phyloP scores from a whole-genome alignment of 2,888 invertebrate species.

The Caenorhabditis sp. region DNA sequence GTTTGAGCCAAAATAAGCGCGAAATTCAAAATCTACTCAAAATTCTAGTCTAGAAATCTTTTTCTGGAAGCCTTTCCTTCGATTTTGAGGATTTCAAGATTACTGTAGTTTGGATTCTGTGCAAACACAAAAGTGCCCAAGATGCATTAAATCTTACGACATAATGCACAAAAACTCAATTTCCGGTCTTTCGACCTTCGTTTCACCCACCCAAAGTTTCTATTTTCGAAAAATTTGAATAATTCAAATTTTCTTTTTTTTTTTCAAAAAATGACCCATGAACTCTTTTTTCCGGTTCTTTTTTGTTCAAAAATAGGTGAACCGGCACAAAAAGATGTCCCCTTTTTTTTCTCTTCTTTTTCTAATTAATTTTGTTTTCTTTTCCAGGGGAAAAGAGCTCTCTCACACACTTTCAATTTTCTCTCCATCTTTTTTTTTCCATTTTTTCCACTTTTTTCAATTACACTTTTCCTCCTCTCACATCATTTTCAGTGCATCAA shows the following conservation, averaged over 20 bases:
- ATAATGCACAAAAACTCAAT: too few relatives aligned
- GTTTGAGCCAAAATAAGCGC: too few relatives aligned
- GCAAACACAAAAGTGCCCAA: background rate
- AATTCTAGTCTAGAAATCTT: too few relatives aligned
- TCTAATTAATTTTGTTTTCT: background rate
- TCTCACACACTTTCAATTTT: constrained; percentile 2
- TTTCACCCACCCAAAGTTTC: too few relatives aligned
- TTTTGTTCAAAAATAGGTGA: constrained; percentile 1
- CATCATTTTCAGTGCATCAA: too few relatives aligned
- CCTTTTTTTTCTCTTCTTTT: background rate
- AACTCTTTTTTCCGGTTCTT: background rate
- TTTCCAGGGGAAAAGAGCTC: background rate
- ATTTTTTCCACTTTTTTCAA: background rate
- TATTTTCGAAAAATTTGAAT: too few relatives aligned
- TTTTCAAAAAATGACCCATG: background rate
- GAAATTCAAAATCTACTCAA: too few relatives aligned
- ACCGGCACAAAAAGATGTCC: background rate
- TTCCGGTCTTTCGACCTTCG: too few relatives aligned
- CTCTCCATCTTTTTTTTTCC: too few relatives aligned
- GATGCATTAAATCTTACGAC: background rate
- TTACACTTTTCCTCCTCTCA: background rate
- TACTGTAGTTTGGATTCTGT: background rate
- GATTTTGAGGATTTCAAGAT: too few relatives aligned
- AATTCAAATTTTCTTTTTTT: too few relatives aligned
- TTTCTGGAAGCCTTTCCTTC: too few relatives aligned